Evolutionary conservation across 2,888 invertebrate genomes (phyloP).

Genomic region (Druceiella hillmani): DNA sequence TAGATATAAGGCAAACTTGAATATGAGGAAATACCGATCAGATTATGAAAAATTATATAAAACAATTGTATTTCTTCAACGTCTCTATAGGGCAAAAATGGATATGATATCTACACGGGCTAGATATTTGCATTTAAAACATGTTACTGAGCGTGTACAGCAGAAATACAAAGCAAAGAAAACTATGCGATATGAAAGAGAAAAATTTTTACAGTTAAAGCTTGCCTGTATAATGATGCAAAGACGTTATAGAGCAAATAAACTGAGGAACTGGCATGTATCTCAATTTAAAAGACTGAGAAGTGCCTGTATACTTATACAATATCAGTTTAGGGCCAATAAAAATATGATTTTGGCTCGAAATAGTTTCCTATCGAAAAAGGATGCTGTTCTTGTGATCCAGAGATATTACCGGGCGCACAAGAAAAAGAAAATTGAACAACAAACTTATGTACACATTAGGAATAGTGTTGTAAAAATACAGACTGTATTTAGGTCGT

Average conservation of each 20-base stretch:
- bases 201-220: slow-evolving; percentile 30
- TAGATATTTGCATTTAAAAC: slow-evolving; percentile 8
- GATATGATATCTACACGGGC: no score
- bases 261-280: slow-evolving; percentile 30
- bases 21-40: no score
- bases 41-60: no score
- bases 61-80: no score
- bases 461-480: slow-evolving; percentile 16
- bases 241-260: slow-evolving; percentile 34
- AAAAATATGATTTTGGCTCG: slow-evolving; percentile 10
- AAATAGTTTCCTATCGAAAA: slow-evolving; percentile 9
- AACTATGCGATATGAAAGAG: slow-evolving; percentile 32
- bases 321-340: slow-evolving; percentile 39
- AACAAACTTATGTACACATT: slow-evolving; percentile 8
- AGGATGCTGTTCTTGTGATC: slow-evolving; percentile 24
- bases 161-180: slow-evolving; percentile 35
- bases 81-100: no score
- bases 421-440: slow-evolving; percentile 11
- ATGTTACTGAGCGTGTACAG: slow-evolving; percentile 24
- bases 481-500: slow-evolving; percentile 25
- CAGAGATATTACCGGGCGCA: slow-evolving; percentile 23
- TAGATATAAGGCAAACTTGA: neutral
- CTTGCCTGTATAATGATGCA: slow-evolving; percentile 36
- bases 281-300: slow-evolving; percentile 32
- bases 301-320: slow-evolving; percentile 36